Evolutionary conservation across 2,888 invertebrate species (phyloP), one percentile per base, ranked within the genome.

Genomic region (Pseudococcus viburni): DNA sequence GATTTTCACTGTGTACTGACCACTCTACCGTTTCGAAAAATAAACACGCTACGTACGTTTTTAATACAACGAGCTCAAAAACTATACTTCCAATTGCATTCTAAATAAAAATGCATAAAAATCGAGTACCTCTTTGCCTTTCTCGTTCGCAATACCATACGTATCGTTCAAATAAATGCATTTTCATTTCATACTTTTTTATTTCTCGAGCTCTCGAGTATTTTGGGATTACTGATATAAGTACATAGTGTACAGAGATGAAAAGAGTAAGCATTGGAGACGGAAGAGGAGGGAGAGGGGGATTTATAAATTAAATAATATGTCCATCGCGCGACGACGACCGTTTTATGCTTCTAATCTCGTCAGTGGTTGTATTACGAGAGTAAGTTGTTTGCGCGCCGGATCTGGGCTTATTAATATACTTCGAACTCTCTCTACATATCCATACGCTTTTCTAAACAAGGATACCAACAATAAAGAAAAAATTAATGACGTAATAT

Each of bases 401-500:
- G 77, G 77, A 77, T 77, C 77, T 77, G 77, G 77, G 77, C 39
- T 39, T 33, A 26, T 77, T 77, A 77, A 77, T 39, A 77, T 12
- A 39, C 33, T 64, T 22, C 22, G 51, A 51, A 51, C 51, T 22
- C 64, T 64, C 64, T 19, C 19, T 19, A 22, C 64, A 22, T 22
- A 17, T 59, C 9, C n/a, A 59, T 17, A 59, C 59, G 17, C 7
- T 77, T 77, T 77, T 33, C 64, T 77, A 77, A 77, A 64, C 64
- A 64, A 77, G 77, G 77, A 77, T 77, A 77, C 77, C 77, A 77
- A 77, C 77, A 77, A 77, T 77, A 77, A 77, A 77, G 22, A 22
- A 77, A 77, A 77, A 77, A 77, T 77, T 77, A 77, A 77, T 77
- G 77, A 77, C 77, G 77, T 77, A 77, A 77, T 77, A 77, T 77